phyloP scores from a whole-genome alignment of 2,113 vertebrate genomes.

The Lota lota region DNA sequence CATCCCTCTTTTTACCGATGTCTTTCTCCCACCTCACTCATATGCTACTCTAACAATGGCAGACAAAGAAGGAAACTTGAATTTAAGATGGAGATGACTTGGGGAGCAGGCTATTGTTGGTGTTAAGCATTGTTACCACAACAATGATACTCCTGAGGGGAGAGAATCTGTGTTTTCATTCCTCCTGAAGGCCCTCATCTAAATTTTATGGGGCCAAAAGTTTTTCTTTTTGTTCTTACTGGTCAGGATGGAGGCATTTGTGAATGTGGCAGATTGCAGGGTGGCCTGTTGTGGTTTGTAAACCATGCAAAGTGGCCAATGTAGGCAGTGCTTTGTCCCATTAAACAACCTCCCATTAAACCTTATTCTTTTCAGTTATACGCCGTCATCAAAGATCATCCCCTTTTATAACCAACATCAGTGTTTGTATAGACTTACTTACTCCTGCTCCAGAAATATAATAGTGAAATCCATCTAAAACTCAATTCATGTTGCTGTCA shows the following conservation, averaged over 20 bases:
- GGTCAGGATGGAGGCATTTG: conserved; percentile 35
- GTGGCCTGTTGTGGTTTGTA: conserved; percentile 23
- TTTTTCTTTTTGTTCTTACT: conserved; percentile 31
- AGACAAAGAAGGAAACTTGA: conserved; percentile 59
- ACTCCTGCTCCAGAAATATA: too few species aligned
- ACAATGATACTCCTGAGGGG: conserved; percentile 27
- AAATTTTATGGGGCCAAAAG: conserved; percentile 35
- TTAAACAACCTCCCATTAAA: not conserved
- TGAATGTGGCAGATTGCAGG: conserved; percentile 40
- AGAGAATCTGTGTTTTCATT: conserved; percentile 25
- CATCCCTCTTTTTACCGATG: not conserved
- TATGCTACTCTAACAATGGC: conserved; percentile 60
- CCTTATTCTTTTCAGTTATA: too few species aligned
- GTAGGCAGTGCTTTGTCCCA: not conserved
- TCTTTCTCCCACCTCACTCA: conserved; percentile 51
- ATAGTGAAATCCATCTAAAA: too few species aligned
- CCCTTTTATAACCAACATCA: too few species aligned
- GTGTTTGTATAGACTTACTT: too few species aligned
- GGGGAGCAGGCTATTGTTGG: conserved; percentile 56
- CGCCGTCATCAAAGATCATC: too few species aligned
- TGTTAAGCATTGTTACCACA: conserved; percentile 61
- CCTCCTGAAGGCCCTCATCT: conserved; percentile 20
- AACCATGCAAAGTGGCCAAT: conserved; percentile 18
- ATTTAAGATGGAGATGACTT: conserved; percentile 59
- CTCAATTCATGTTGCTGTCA: too few species aligned